These are phyloP conservation scores for Hyles lineata DNA, from an alignment of 2,888 invertebrate species.

Conservation along the genomic window DNA sequence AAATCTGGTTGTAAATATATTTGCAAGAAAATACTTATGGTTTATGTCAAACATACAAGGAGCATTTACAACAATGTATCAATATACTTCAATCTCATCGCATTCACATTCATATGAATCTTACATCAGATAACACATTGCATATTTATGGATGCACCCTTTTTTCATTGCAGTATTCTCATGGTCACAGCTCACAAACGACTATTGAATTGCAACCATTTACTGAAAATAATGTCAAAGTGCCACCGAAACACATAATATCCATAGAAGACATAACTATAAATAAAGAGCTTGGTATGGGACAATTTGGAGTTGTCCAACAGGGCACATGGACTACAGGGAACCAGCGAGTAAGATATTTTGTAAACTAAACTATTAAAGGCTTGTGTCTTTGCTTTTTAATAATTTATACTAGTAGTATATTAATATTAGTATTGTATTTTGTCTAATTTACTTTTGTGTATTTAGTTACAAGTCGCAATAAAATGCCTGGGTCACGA, in stretches of 20 bases:
- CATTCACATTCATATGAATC: conserved; percentile 29
- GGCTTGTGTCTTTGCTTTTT: neutral
- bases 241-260: conserved; percentile 95
- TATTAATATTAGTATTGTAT: no score
- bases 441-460: conserved; percentile 28
- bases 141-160: conserved; percentile 11
- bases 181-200: conserved; percentile 52
- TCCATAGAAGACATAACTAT: conserved; percentile 95
- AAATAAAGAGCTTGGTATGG: conserved; percentile 97
- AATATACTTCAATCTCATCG: conserved; percentile 11
- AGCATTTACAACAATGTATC: neutral
- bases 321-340: conserved; percentile 99
- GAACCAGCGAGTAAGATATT: conserved; percentile 90
- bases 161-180: conserved; percentile 53
- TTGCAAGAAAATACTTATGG: neutral
- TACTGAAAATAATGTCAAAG: conserved; percentile 79
- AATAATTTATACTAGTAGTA: neutral
- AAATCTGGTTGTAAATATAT: neutral
- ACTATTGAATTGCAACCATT: conserved; percentile 63
- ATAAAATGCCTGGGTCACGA: conserved; percentile 98
- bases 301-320: conserved; percentile 99
- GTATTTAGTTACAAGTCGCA: conserved; percentile 94
- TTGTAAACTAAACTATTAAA: conserved; percentile 30
- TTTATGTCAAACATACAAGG: neutral
- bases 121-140: conserved; percentile 24